Evolutionary conservation across 2,797 vertebrate genomes (phyloP).

Genomic region (Parauchenoglanis punctatus): DNA sequence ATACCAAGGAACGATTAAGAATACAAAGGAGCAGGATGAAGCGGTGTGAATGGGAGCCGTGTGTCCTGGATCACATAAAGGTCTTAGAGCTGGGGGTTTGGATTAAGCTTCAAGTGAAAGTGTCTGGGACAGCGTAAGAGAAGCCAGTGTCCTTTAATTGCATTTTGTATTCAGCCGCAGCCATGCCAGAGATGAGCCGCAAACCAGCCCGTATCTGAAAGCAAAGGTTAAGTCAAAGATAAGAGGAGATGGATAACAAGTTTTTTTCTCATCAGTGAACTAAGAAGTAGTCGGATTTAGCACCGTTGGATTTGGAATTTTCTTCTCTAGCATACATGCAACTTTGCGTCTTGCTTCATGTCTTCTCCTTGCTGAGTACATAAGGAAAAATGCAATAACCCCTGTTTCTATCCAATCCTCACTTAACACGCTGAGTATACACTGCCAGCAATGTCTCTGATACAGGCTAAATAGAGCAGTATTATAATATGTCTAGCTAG

Average conservation of each 20-base stretch:
- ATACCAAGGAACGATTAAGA: conserved; percentile 67
- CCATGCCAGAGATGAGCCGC: conserved; percentile 48
- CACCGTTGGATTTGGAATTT: conserved; percentile 40
- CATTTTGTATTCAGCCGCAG: conserved; percentile 56
- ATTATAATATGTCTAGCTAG: not conserved
- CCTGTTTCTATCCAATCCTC: conserved; percentile 49
- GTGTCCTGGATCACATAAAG: conserved; percentile 66
- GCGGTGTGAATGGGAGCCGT: conserved; percentile 64
- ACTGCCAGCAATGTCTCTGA: not conserved
- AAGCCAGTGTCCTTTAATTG: conserved; percentile 63
- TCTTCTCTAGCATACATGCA: conserved; percentile 47
- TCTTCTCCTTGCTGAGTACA: conserved; percentile 37
- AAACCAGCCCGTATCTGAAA: conserved; percentile 49
- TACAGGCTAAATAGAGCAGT: conserved; percentile 12
- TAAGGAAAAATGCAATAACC: conserved; percentile 51
- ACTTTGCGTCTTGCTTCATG: conserved; percentile 36
- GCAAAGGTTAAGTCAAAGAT: conserved; percentile 62
- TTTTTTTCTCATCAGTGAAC: conserved; percentile 41
- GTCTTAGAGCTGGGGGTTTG: conserved; percentile 62
- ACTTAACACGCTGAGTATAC: not conserved
- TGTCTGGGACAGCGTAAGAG: conserved; percentile 61
- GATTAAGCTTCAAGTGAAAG: conserved; percentile 64
- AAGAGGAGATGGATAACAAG: conserved; percentile 34
- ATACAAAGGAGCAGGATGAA: conserved; percentile 65
- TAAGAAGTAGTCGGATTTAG: conserved; percentile 37